Base-by-base conservation (phyloP, 2,797 vertebrate genomes). In the Argyrosomus regius region DNA sequence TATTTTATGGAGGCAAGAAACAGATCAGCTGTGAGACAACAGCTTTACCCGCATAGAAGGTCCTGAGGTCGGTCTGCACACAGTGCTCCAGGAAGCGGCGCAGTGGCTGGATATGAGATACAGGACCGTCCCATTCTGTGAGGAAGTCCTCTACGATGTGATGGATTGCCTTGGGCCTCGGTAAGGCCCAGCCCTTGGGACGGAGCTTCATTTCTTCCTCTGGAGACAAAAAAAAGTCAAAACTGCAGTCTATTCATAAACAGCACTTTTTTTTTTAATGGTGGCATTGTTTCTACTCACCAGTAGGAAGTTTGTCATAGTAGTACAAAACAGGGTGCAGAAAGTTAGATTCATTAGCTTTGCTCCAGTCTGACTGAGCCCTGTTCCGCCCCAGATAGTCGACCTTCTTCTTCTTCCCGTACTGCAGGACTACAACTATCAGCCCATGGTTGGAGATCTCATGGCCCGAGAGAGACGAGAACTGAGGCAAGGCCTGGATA, bases 61-160 rank as follows among this genome's bases (percentile, higher is more conserved):
- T 91, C 78, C 98, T 95, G 78, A 99, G 95, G 84, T 99, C 98
- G 0, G 95, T 97, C 78, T 95, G 83, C 78, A 99, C 88, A 86
- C 97, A 98, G 93, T 97, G 97, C 90, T 99, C 97, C 80, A 99
- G 88, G 84, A 99, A 99, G 16, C 96, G 96, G 14, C 98, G 94
- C 81, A 99, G 95, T 0, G 98, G 98, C 72, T 99, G 96, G 79
- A 97, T 93, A 90, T 99, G 98, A 57, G 97, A 96, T 0, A 97
- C 84, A 0, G 97, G 97, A 65, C 95, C 94, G 0, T 97, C 98
- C 98, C 98, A 99, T 89, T 98, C 97, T 0, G 98, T 97, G 65
- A 99, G 91, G 77, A 99, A 99, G 89, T 99, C 98, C 86, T 99
- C 98, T 43, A 99, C 95, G 22, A 99, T 94, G 92, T 99, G 98